Base-by-base conservation (phyloP, 2,113 vertebrate species). In the Engraulis encrasicolus region DNA sequence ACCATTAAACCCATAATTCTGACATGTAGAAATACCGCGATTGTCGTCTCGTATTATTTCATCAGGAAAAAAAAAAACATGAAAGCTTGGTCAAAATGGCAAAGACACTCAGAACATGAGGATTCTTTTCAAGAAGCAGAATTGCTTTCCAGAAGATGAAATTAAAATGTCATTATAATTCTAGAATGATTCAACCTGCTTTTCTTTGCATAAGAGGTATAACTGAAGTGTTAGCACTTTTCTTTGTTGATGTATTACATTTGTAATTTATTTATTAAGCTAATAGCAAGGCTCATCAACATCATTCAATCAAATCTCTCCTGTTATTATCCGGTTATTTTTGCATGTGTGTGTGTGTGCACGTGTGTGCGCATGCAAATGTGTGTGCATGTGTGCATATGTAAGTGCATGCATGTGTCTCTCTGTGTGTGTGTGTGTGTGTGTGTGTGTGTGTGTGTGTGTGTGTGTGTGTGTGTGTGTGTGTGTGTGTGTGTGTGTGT, bases 1-100 rank as follows among this genome's bases (percentile, higher is more conserved):
- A 90, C 90, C 90, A 91, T 92, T 92, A 93, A 94, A 93, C 85
- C 85, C 82, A 85, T 93, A 93, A 94, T 94, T 93, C 90, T 85
- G 86, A 80, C 84, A 87, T 49, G 81, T 86, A 89, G 86, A 89
- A 94, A 93, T 91, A 92, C 88, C 86, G 87, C 89, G 92, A 94
- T 93, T 92, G 93, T 89, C 85, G 83, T 79, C 85, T 87, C 85
- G 83, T 83, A 91, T 92, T 93, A 92, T 94, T 93, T 92, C 82
- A 89, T 94, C 93, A 78, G 78, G 90, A 87, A 91, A 90, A 90
- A 87, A 87, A 91, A 90, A 90, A 87, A 88, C 89, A 91, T 90
- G 92, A 93, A 92, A 88, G 79, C 90, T 92, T 88, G 91, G 92
- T 93, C 88, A 91, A 85, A 87, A 83, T 77, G 34, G 38, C 86